phyloP scores from a whole-genome alignment of 2,113 vertebrate species.

The Regulus satrapa region DNA sequence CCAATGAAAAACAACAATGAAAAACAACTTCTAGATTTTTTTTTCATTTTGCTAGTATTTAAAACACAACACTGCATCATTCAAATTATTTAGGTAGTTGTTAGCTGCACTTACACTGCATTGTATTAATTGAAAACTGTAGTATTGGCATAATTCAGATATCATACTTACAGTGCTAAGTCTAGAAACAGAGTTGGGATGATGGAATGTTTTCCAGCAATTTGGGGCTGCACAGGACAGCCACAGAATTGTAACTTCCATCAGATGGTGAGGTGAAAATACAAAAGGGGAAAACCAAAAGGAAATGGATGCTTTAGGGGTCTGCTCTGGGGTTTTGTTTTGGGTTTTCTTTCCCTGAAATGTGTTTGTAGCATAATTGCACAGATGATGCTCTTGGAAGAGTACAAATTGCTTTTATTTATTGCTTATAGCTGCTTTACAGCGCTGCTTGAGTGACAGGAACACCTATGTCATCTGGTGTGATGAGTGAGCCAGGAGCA shows the following conservation, averaged over 20 bases:
- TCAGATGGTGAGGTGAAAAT: not conserved
- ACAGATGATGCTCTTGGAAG: constrained; percentile 25
- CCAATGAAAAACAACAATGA: not conserved
- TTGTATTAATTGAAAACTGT: not conserved
- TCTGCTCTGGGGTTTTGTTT: not conserved
- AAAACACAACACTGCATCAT: not conserved
- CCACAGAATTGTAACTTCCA: not conserved
- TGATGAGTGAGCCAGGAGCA: constrained; percentile 45
- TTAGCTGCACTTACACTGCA: not conserved
- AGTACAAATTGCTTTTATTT: constrained; percentile 45
- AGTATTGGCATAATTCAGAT: not conserved
- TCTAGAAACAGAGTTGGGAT: not conserved
- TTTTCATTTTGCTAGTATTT: not conserved
- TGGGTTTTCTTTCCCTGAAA: constrained; percentile 7
- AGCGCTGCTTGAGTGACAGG: constrained; percentile 21
- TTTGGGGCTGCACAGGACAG: not conserved
- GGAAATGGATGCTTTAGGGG: not conserved
- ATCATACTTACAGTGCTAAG: not conserved
- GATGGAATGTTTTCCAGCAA: not conserved
- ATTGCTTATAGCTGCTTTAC: constrained; percentile 46
- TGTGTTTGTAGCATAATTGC: not conserved
- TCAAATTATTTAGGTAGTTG: not conserved
- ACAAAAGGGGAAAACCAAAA: not conserved
- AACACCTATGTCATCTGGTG: constrained; percentile 64
- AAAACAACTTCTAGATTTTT: not conserved